These are phyloP conservation scores for Cichlasoma orientale DNA, from an alignment of 2,797 vertebrate species.

Conservation along the genomic window DNA sequence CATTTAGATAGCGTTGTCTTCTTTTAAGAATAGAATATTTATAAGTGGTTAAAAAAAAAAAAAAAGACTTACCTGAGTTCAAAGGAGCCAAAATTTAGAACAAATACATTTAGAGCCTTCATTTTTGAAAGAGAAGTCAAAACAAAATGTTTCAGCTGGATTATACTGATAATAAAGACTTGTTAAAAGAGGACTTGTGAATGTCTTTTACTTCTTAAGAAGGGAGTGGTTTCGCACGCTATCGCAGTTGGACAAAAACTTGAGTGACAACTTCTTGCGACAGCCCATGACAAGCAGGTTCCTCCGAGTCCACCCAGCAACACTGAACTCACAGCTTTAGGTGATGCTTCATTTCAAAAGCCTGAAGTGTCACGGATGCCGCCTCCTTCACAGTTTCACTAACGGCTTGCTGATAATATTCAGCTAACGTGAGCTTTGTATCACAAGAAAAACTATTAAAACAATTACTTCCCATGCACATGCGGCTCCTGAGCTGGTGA, in stretches of 20 bases:
- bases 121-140: neutral
- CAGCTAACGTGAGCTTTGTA: neutral
- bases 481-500: constrained; percentile 35
- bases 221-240: constrained; percentile 77
- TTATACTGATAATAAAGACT: neutral
- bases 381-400: neutral
- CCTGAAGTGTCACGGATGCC: neutral
- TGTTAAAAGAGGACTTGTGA: constrained; percentile 5
- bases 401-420: neutral
- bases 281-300: constrained; percentile 83
- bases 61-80: neutral
- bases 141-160: neutral
- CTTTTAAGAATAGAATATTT: neutral
- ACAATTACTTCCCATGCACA: neutral
- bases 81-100: neutral
- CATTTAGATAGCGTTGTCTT: neutral
- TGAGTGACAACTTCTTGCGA: constrained; percentile 85
- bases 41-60: neutral
- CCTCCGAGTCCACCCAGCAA: constrained; percentile 55
- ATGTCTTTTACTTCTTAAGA: constrained; percentile 41
- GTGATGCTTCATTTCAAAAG: constrained; percentile 66
- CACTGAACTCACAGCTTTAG: constrained; percentile 68
- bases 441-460: neutral
- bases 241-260: constrained; percentile 75
- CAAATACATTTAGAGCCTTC: neutral